Evolutionary conservation across 2,888 invertebrate genomes (phyloP).

Genomic region (Alentia gelatinosa): DNA sequence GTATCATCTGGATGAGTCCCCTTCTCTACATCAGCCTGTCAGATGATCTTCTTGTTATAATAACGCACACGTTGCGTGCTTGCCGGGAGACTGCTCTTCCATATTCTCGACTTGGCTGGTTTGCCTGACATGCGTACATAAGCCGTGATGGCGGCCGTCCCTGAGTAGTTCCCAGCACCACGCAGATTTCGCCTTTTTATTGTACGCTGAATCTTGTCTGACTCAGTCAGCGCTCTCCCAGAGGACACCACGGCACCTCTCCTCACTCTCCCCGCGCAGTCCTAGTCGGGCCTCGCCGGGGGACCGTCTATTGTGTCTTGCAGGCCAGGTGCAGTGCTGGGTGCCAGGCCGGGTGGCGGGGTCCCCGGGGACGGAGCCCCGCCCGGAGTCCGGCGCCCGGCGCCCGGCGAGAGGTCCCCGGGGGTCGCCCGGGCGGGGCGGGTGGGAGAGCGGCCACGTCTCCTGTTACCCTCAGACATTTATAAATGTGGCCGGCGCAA

Average conservation of each 20-base stretch:
- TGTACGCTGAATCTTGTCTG: conserved; percentile 18
- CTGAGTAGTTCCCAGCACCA: no score
- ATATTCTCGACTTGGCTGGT: no score
- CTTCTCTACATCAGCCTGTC: no score
- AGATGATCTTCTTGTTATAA: no score
- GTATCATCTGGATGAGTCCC: no score
- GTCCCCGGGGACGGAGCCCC: not conserved
- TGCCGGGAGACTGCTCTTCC: no score
- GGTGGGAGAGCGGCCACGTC: not conserved
- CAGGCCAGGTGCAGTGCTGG: no score
- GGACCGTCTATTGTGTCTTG: not conserved
- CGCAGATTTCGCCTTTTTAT: not conserved
- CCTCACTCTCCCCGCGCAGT: not conserved
- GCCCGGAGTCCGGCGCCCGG: not conserved
- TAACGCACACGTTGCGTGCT: no score
- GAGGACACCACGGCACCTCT: conserved; percentile 3
- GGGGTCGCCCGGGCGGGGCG: not conserved
- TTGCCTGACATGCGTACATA: no score
- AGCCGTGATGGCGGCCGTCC: no score
- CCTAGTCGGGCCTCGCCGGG: not conserved
- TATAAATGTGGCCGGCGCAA: not conserved
- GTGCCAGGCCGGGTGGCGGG: no score
- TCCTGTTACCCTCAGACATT: not conserved
- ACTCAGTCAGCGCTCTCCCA: not conserved
- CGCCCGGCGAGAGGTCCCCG: not conserved